These are phyloP conservation scores for Charadrius vociferus DNA, from an alignment of 2,113 vertebrate genomes.

Conservation along the genomic window DNA sequence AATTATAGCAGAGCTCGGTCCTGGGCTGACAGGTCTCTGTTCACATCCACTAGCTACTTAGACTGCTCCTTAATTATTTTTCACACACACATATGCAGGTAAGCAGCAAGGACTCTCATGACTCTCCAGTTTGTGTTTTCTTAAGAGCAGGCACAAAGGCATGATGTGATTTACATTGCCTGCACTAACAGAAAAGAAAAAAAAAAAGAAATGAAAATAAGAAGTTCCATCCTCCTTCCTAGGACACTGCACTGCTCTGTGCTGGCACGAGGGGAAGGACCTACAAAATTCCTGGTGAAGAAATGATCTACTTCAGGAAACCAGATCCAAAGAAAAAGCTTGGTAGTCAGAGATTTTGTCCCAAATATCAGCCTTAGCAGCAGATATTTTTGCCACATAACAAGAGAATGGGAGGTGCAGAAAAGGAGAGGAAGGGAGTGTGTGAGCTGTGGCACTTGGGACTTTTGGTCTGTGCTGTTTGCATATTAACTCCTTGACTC, in stretches of 20 bases:
- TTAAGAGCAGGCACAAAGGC: background rate
- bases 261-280: background rate
- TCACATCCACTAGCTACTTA: background rate
- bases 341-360: background rate
- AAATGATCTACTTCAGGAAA: background rate
- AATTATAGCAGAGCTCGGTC: background rate
- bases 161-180: background rate
- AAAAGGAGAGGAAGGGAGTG: background rate
- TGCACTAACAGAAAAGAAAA: background rate
- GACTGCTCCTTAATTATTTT: background rate
- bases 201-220: background rate
- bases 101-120: background rate
- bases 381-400: background rate
- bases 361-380: background rate
- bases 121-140: background rate
- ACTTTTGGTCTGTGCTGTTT: background rate
- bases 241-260: background rate
- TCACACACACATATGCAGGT: background rate
- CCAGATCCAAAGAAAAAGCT: background rate
- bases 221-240: background rate
- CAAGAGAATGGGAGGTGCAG: background rate
- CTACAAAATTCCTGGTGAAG: background rate
- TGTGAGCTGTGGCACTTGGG: background rate
- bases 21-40: background rate
- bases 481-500: slow-evolving; percentile 30